Evolutionary conservation across 2,888 invertebrate genomes (phyloP), one percentile per base, ranked within the genome.

Genomic region (Andrena flavipes): DNA sequence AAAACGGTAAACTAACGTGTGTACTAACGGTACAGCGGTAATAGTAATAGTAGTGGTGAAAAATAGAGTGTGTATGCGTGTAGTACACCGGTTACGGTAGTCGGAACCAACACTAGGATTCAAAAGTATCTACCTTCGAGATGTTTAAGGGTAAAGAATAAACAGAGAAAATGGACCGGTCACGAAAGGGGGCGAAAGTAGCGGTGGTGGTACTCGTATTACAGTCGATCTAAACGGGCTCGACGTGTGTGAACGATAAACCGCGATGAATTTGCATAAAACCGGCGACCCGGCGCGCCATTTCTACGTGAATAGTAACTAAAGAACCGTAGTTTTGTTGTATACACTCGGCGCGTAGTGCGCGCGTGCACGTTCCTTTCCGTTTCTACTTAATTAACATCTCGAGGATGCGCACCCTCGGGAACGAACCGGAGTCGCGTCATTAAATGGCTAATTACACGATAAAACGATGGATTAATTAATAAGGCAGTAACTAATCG

Each of bases 221-320:
- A 64, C 26, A 33, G 51, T 72, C 59, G 51, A 42, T 10, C 72
- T 72, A 65, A 23, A 60, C 20, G 23, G 30, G 33, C 33, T 63
- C 1, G 60, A 63, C 30, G 77, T 29, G n/a, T 60, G 35, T 26
- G 70, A 80, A 86, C 76, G 69, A 77, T 67, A 77, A 72, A 76
- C 16, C 60, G 76, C 56, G 60, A 80, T 62, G 78, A 77, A 80
- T 85, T 85, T 85, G 26, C 69, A 75, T 56, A 72, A 75, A 82
- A 84, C 65, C 81, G 72, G 70, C 72, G 75, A 77, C 49, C 74
- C 77, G 68, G 67, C 54, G 62, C 85, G 80, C 64, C 83, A 74
- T 83, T 68, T 87, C 84, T 92, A 91, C 88, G 85, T 89, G 88
- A 91, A 92, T 93, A 93, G 92, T 93, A 93, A 93, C 93, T 93